Percentiles rank a stretch among this genome's conserved stretches.
Conservation (phyloP, 2,888 invertebrate genomes). For the Idaea straminata region DNA sequence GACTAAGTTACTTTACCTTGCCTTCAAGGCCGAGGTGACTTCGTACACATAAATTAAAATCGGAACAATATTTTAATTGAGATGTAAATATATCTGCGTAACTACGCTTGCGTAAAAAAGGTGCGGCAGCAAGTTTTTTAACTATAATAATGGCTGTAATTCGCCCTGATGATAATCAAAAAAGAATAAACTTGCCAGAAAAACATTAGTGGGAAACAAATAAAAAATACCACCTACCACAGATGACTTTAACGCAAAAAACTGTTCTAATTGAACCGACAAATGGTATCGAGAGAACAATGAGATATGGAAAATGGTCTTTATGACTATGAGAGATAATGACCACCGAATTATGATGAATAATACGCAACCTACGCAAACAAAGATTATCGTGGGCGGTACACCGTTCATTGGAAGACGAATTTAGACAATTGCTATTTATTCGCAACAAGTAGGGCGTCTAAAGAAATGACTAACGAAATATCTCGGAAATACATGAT, state of each 20-base stretch:
- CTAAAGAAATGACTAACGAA: constrained; percentile 40
- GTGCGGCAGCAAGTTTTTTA: not conserved
- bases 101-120: not conserved
- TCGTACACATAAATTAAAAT: not conserved
- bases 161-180: not conserved
- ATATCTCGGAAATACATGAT: not conserved
- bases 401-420: constrained; percentile 28
- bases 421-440: constrained; percentile 56
- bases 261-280: constrained; percentile 22
- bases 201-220: constrained; percentile 1
- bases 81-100: not conserved
- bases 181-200: not conserved
- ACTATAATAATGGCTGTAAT: not conserved
- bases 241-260: constrained; percentile 24
- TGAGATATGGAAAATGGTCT: constrained; percentile 15
- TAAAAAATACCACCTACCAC: constrained; percentile 24
- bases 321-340: constrained; percentile 13
- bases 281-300: constrained; percentile 16
- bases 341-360: constrained; percentile 18
- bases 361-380: constrained; percentile 39
- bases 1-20: constrained; percentile 20
- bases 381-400: constrained; percentile 31
- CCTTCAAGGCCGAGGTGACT: constrained; percentile 19
- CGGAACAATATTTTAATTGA: not conserved
- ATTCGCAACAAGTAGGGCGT: constrained; percentile 51